Conservation (phyloP, 1,140 invertebrate genomes). For the Papilio xuthus region DNA sequence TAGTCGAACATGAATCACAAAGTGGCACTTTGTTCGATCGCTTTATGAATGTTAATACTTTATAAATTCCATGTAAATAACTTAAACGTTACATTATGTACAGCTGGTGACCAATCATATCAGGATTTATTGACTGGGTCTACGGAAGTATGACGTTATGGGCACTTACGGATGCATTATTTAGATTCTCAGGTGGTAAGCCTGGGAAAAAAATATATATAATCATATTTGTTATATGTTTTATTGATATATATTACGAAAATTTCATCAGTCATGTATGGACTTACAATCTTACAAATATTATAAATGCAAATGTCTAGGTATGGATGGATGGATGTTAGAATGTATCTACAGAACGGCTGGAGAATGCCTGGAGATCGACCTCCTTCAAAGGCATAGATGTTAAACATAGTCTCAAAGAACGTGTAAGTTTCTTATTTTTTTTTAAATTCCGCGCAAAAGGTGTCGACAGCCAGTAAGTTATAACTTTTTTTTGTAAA, state of each 20-base stretch:
- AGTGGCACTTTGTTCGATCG: neutral
- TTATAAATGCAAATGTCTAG: too few species aligned
- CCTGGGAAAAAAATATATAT: neutral
- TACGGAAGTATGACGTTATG: constrained; percentile 1
- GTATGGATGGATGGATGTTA: too few species aligned
- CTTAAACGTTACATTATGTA: neutral
- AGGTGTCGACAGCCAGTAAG: too few species aligned
- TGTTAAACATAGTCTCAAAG: too few species aligned
- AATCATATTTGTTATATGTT: neutral
- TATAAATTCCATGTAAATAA: constrained; percentile 7
- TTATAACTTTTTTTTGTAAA: too few species aligned
- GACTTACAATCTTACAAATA: too few species aligned
- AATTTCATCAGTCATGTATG: too few species aligned
- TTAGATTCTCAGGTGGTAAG: neutral
- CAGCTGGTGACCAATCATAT: neutral
- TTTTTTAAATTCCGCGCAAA: too few species aligned
- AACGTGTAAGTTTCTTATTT: too few species aligned
- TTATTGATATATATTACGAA: neutral
- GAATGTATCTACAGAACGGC: too few species aligned
- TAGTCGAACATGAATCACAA: constrained; percentile 17
- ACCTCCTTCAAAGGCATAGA: too few species aligned
- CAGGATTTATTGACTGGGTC: neutral
- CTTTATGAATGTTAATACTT: constrained; percentile 2
- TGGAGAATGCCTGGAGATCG: too few species aligned
- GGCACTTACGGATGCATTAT: neutral